Base-by-base conservation (phyloP, 2,888 invertebrate species). In the Teleiodes luculella region DNA sequence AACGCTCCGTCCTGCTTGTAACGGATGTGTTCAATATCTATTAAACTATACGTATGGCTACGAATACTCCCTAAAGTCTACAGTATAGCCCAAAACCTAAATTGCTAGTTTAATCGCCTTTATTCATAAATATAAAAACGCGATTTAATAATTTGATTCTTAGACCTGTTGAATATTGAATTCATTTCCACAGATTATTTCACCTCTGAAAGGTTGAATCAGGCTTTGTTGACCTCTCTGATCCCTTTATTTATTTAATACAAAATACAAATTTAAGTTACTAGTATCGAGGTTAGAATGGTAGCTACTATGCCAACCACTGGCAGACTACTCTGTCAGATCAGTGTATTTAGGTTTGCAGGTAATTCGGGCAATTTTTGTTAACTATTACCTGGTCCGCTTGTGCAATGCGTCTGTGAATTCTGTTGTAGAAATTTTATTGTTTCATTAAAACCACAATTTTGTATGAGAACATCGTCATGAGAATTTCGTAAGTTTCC, bases 1-100 rank as follows among this genome's bases (percentile, higher is more conserved):
- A 73, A 72, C 82, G 62, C 70, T 62, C 79, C 79, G 79, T 83
- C 86, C 86, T 83, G 78, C 74, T 74, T 81, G 43, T 56, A 79
- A 86, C 87, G 87, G 86, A 84, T 56, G 56, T 82, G 82, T 79
- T 81, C 78, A 62, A 80, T 81, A 79, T 18, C 20, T 24, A 43
- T 24, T 16, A 10, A 5, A 10, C 10, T 41, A 11, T 33, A 47
- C 35, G 31, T 8, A 33, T 45, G n/a, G 8, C 24, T n/a, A n/a
- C 28, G 45, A n/a, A 10, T 11, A 41, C 10, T 20, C 18, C 18
- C n/a, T n/a, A n/a, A n/a, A n/a, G n/a, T n/a, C n/a, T 41, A 8
- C 11, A 41, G 39, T 16, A 11, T 6, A 3, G 10, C 39, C 1
- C 11, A 5, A n/a, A 11, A 45, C 4, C 11, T 36, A 24, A n/a